Conservation (phyloP, 2,797 vertebrate species). For the Merluccius polli region DNA sequence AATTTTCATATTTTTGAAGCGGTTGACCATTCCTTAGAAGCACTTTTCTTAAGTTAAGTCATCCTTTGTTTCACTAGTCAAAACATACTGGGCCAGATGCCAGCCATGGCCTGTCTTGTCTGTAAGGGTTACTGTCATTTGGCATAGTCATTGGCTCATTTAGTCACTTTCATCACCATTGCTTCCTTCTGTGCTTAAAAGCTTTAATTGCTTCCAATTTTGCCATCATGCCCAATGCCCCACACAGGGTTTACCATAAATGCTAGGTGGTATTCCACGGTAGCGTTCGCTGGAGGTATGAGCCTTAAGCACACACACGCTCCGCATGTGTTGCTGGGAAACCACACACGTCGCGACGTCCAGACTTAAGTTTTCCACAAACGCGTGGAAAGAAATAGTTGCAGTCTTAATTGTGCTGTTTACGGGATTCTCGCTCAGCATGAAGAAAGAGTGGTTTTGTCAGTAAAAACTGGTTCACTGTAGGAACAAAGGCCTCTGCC, state of each 20-base stretch:
- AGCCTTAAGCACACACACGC: conserved; percentile 35
- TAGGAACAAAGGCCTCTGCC: conserved; percentile 46
- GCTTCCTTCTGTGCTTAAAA: conserved; percentile 54
- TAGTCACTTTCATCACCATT: conserved; percentile 52
- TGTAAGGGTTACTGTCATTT: conserved; percentile 34
- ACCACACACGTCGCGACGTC: conserved; percentile 67
- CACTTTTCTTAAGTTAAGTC: conserved; percentile 5
- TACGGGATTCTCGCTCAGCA: conserved; percentile 49
- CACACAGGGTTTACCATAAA: conserved; percentile 49
- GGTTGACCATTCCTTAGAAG: neutral
- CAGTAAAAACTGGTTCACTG: conserved; percentile 38
- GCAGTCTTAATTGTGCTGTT: conserved; percentile 42
- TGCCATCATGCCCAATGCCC: conserved; percentile 36
- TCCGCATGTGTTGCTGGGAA: conserved; percentile 48
- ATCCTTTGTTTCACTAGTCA: conserved; percentile 17
- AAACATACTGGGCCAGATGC: conserved; percentile 24
- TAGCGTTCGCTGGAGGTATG: conserved; percentile 48
- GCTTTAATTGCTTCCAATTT: conserved; percentile 58
- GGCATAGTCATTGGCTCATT: conserved; percentile 45
- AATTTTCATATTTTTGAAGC: neutral
- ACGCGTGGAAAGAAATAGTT: conserved; percentile 53
- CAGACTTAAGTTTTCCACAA: conserved; percentile 48
- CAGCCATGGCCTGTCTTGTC: conserved; percentile 11
- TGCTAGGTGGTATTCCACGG: conserved; percentile 51
- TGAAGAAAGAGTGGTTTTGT: conserved; percentile 48